Percentiles rank a stretch among this genome's conserved stretches.
These are phyloP conservation scores for Meloidogyne floridensis DNA, from an alignment of 1,140 invertebrate genomes.

Conservation along the genomic window DNA sequence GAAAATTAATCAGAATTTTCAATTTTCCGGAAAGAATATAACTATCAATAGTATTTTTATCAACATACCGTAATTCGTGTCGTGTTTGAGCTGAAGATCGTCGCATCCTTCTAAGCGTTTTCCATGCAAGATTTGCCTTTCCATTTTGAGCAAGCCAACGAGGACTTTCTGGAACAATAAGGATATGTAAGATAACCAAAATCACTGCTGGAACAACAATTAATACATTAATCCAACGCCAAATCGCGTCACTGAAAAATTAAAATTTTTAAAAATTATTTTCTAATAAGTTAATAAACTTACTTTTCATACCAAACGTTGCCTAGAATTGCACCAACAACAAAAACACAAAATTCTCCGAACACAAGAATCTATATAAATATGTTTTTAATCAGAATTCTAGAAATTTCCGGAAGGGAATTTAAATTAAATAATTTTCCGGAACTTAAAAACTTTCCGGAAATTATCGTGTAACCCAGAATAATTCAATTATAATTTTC, in stretches of 20 bases:
- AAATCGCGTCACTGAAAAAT: slow-evolving; percentile 14
- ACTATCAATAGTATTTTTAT: neutral
- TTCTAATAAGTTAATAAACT: neutral
- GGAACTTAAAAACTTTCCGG: neutral
- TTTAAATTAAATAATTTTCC: neutral
- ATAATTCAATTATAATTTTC: neutral
- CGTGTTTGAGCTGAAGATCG: slow-evolving; percentile 5
- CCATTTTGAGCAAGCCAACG: slow-evolving; percentile 30
- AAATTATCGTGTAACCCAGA: no score
- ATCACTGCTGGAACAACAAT: slow-evolving; percentile 9
- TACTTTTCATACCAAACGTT: slow-evolving; percentile 28
- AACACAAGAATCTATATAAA: slow-evolving; percentile 18
- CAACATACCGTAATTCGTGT: slow-evolving; percentile 13
- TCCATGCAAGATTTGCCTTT: neutral
- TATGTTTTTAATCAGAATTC: neutral
- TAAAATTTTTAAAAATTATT: neutral
- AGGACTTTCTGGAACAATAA: slow-evolving; percentile 25
- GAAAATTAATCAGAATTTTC: no score
- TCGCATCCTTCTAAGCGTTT: slow-evolving; percentile 21
- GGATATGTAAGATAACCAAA: slow-evolving; percentile 13
- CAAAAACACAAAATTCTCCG: slow-evolving; percentile 26
- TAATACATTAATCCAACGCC: slow-evolving; percentile 24
- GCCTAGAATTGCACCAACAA: slow-evolving; percentile 26
- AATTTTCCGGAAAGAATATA: no score
- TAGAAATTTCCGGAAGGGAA: neutral